Evolutionary conservation across 2,113 vertebrate species (phyloP), one percentile per base, ranked within the genome.

Genomic region (Pteronura brasiliensis): DNA sequence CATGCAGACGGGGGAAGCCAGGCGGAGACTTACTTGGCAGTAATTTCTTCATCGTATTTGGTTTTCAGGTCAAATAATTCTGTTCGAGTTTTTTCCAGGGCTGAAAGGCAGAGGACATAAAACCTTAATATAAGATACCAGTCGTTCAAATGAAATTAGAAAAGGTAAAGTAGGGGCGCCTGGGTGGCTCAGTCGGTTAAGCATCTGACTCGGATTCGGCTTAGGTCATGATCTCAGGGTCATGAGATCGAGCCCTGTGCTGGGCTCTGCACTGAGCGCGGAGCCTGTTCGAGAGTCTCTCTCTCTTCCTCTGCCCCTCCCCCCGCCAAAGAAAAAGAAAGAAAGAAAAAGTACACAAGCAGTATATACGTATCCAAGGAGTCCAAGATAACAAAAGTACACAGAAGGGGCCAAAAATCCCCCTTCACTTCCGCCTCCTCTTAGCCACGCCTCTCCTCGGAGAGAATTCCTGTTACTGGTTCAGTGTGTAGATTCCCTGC

Each of bases 1-100:
- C 31, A 91, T 14, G 81, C 83, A 72, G 83, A 71, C 59, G 59
- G 95, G 90, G 87, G 85, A 90, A 94, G 94, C 89, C 95, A 95
- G 92, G 95, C 18, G 34, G 90, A 96, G 44, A 99, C 99, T 98
- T 99, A 99, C 99, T 99, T 99, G 98, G 99, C 99, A 97, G 99
- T 99, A 95, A 99, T 99, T 98, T 99, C 99, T 99, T 99, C 99
- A 96, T 99, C 99, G 4, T 99, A 99, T 98, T 99, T 99, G 98
- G 99, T 99, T 99, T 99, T 99, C 99, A 99, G 99, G 99, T 99
- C 99, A 98, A 99, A 99, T 98, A 99, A 99, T 98, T 99, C 99
- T 97, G 99, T 99, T 99, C 99, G 99, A 99, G 99, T 99, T 98
- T 99, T 99, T 99, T 99, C 99, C 99, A 99, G 99, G 98, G 99